Base-by-base conservation (phyloP, 2,113 vertebrate species). In the Corythoichthys haematopterus region DNA sequence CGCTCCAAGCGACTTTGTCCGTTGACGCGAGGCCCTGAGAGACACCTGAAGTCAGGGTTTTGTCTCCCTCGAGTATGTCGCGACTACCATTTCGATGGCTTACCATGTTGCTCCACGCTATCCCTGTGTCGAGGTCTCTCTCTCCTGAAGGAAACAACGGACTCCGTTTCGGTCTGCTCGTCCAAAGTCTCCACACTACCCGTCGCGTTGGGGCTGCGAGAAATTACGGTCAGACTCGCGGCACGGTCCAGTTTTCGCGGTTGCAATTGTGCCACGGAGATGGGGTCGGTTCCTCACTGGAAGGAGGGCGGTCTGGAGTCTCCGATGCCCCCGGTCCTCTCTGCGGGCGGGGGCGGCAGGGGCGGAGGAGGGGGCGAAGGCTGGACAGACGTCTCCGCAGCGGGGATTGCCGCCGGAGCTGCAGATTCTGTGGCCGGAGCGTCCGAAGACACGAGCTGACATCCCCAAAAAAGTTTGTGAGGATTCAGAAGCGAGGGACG, bases 291-390 rank as follows among this genome's bases (percentile, higher is more conserved):
- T 57, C 84, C 94, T 92, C 85, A 97, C 95, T 97, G 95, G 81
- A 97, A 97, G 16, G 95, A 97, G 0, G 95, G 94, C 0, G 95
- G 94, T 43, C 95, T 91, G 33, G 95, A 95, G 80, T 97, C 95
- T 8, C 95, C 94, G 3, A 96, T 97, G 71, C 94, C 95, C 6
- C 93, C 94, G 0, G 94, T 95, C 72, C 95, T 92, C 79, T 97
- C 95, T 0, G 82, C 92, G 1, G 94, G 94, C 61, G 94, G 89
- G 12, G 94, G 90, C 0, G 94, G 94, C 51, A 96, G 85, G 0
- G 94, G 93, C 0, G 95, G 94, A 0, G 93, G 93, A 14, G 94
- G 92, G 6, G 94, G 93, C 0, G 90, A 93, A 11, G 93, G 91
- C 69, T 94, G 93, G 58, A 88, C 36, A 0, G 80, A 76, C 36